phyloP scores from a whole-genome alignment of 2,113 vertebrate genomes.

The Ascaphus truei region DNA sequence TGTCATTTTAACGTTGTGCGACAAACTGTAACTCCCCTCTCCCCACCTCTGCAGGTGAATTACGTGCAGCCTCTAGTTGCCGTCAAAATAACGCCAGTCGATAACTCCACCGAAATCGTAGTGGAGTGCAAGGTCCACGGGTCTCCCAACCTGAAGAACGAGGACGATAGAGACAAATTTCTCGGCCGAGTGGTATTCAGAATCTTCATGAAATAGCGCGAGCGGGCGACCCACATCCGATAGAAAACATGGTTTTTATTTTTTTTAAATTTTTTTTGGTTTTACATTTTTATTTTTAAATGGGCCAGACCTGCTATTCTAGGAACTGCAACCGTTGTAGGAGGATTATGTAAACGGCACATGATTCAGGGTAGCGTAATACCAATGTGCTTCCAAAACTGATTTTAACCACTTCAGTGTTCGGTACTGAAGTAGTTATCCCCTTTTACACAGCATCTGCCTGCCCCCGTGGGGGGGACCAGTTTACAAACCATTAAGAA shows the following conservation, averaged over 20 bases:
- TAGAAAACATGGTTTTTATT: constrained; percentile 54
- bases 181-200: constrained; percentile 88
- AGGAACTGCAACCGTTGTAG: constrained; percentile 59
- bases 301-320: constrained; percentile 69
- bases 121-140: constrained; percentile 88
- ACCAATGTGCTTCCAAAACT: constrained; percentile 59
- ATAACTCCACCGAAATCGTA: constrained; percentile 69
- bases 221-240: constrained; percentile 53
- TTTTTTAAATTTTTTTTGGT: constrained; percentile 48
- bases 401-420: constrained; percentile 51
- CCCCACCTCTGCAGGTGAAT: constrained; percentile 64
- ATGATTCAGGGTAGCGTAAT: constrained; percentile 61
- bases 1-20: no score
- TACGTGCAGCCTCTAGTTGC: constrained; percentile 93
- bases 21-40: constrained; percentile 40
- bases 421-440: constrained; percentile 47
- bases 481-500: constrained; percentile 55
- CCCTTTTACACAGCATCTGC: constrained; percentile 62
- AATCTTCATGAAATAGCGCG: constrained; percentile 72
- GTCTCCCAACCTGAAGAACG: constrained; percentile 72
- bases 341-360: constrained; percentile 54
- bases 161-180: constrained; percentile 92
- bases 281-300: constrained; percentile 43
- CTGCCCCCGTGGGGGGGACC: constrained; percentile 57
- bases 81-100: constrained; percentile 71